Conservation (phyloP, 1,140 invertebrate species). For the Drosophila novamexicana region DNA sequence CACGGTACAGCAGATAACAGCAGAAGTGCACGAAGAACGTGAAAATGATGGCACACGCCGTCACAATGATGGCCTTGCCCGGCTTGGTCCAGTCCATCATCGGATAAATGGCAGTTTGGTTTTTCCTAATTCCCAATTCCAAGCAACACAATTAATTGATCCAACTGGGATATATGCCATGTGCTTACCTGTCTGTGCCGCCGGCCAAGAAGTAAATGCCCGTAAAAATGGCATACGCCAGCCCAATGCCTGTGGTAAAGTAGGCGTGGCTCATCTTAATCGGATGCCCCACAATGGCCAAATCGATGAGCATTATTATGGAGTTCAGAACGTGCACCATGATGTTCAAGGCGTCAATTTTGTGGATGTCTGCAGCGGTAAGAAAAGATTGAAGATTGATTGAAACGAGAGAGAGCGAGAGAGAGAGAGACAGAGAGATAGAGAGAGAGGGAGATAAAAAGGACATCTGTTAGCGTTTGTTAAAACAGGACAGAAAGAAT, state of each 20-base stretch:
- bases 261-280: constrained; percentile 87
- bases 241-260: constrained; percentile 86
- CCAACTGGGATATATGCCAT: neutral
- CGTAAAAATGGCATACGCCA: constrained; percentile 87
- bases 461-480: no score
- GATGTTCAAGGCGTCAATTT: constrained; percentile 87
- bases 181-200: constrained; percentile 86
- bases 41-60: constrained; percentile 86
- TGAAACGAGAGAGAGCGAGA: neutral
- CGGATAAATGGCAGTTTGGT: constrained; percentile 86
- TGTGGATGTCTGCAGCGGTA: constrained; percentile 61
- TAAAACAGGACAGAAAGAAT: no score
- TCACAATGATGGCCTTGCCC: constrained; percentile 85
- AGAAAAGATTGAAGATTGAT: neutral
- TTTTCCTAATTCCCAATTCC: constrained; percentile 74
- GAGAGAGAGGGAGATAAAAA: neutral
- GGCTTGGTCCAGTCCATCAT: constrained; percentile 88
- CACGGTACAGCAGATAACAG: constrained; percentile 83
- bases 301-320: constrained; percentile 88
- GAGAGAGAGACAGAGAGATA: neutral
- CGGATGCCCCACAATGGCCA: constrained; percentile 87
- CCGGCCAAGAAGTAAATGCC: constrained; percentile 88
- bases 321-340: constrained; percentile 88
- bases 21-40: constrained; percentile 85
- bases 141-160: neutral